Percentiles rank a stretch among this genome's conserved stretches.
These are phyloP conservation scores for Campoplex nolae DNA, from an alignment of 2,888 invertebrate genomes.

Conservation along the genomic window DNA sequence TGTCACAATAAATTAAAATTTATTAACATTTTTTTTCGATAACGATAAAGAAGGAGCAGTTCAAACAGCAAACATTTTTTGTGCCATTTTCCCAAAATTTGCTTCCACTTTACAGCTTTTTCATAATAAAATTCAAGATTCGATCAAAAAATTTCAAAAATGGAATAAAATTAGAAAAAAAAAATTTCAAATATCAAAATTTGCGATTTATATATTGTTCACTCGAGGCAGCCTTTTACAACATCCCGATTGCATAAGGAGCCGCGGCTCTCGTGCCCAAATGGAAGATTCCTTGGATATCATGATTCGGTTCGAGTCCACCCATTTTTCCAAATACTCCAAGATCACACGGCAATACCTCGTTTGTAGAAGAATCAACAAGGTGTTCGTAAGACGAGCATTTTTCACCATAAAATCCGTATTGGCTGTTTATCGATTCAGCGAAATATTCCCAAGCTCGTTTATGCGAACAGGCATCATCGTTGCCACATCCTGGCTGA, in stretches of 20 bases:
- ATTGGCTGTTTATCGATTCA: constrained; percentile 1
- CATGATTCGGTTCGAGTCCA: not conserved
- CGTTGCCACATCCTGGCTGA: constrained; percentile 14
- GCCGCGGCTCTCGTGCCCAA: not conserved
- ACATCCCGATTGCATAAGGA: not conserved
- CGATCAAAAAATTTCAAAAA: too few relatives aligned
- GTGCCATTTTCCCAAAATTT: too few relatives aligned
- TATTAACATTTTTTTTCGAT: too few relatives aligned
- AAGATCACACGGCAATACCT: not conserved
- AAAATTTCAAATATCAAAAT: too few relatives aligned
- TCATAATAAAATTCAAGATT: too few relatives aligned
- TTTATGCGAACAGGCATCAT: constrained; percentile 13
- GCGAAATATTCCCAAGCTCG: constrained; percentile 36
- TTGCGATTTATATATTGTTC: too few relatives aligned
- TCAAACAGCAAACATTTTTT: too few relatives aligned
- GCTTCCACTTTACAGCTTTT: too few relatives aligned
- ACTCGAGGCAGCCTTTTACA: too few relatives aligned
- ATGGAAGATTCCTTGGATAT: not conserved
- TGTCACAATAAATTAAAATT: too few relatives aligned
- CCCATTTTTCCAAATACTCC: constrained; percentile 11
- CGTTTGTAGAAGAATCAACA: fast-evolving
- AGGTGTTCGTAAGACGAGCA: not conserved
- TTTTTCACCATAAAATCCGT: not conserved
- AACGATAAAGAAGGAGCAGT: too few relatives aligned
- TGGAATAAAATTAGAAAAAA: too few relatives aligned